Percentiles rank a stretch among this genome's conserved stretches.
These are phyloP conservation scores for Apotomis turbidana DNA, from an alignment of 2,888 invertebrate species.

Conservation along the genomic window DNA sequence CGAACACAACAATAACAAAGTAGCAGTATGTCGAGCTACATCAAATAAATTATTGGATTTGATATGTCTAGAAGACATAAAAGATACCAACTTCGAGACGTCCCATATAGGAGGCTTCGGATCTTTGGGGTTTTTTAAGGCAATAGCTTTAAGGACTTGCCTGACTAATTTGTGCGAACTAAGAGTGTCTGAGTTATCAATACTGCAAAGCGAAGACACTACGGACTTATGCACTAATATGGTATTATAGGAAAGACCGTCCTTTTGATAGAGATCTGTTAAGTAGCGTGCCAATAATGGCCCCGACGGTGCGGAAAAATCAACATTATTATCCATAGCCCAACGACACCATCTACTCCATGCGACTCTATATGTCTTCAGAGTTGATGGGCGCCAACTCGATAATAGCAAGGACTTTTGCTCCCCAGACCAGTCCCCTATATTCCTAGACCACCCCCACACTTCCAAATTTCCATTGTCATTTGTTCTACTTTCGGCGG, in stretches of 20 bases:
- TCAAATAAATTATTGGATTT: not conserved
- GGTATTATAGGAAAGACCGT: not conserved
- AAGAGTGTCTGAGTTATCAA: not conserved
- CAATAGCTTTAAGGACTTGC: constrained; percentile 1
- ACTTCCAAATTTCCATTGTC: not conserved
- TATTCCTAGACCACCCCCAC: not conserved
- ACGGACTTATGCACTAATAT: not conserved
- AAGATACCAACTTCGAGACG: not conserved
- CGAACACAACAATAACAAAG: not conserved
- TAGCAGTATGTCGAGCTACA: not conserved
- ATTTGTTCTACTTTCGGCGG: not conserved
- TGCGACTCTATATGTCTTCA: not conserved
- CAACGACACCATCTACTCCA: not conserved
- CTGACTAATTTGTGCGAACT: not conserved
- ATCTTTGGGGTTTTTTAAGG: not conserved
- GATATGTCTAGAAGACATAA: not conserved
- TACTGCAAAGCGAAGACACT: not conserved
- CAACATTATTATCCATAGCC: not conserved
- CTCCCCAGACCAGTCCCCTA: not conserved
- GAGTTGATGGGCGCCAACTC: not conserved
- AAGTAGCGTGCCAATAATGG: not conserved
- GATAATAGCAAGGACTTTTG: not conserved
- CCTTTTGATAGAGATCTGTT: not conserved
- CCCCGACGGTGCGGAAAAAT: not conserved
- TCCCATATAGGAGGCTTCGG: not conserved